Conservation (phyloP, 2,113 vertebrate species). For the Pygathrix nemaeus region DNA sequence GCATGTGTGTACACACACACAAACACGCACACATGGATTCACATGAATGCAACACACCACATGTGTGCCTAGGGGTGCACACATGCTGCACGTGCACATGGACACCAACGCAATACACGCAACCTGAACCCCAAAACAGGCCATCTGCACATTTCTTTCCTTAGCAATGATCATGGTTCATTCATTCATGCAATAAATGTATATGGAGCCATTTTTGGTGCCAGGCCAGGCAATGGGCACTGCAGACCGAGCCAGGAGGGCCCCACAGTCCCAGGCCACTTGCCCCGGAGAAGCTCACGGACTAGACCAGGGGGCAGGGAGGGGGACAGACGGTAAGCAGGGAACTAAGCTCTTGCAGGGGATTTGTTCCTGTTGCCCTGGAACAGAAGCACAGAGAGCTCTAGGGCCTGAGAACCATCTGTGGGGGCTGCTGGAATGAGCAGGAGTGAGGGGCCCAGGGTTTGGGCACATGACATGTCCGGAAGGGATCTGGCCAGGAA, state of each 20-base stretch:
- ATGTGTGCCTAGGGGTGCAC: neutral
- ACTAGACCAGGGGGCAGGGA: neutral
- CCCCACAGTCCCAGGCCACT: neutral
- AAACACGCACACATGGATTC: accelerated
- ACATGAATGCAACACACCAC: neutral
- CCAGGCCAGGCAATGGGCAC: neutral
- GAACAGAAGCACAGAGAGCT: neutral
- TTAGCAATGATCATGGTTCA: neutral
- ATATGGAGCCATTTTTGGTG: neutral
- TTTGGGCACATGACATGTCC: neutral
- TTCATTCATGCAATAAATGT: neutral
- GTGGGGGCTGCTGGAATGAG: neutral
- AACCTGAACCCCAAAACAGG: neutral
- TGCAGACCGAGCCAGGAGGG: neutral
- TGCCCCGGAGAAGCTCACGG: neutral
- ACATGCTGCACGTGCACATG: accelerated
- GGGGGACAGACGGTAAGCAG: neutral
- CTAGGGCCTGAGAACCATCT: no score
- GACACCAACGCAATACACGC: neutral
- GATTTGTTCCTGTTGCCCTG: neutral
- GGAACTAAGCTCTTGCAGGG: neutral
- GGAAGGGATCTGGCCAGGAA: neutral
- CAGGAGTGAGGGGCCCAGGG: neutral
- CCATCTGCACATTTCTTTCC: neutral
- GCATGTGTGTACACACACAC: accelerated